Percentiles rank a stretch among this genome's conserved stretches.
These are phyloP conservation scores for Ornithorhynchus anatinus DNA, from an alignment of 2,113 vertebrate species.

Conservation along the genomic window DNA sequence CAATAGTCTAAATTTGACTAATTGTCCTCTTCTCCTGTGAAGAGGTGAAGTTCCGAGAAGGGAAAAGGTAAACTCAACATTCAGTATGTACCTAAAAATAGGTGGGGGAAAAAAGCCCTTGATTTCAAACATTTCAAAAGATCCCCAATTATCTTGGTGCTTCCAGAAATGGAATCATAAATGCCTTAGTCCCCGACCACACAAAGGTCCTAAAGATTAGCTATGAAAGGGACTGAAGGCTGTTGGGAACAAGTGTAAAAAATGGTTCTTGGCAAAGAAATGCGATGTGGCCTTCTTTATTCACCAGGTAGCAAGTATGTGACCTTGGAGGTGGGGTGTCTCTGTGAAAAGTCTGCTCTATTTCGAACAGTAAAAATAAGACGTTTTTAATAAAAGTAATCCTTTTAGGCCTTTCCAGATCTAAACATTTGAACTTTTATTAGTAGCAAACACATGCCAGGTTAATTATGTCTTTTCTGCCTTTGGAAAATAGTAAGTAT, in stretches of 20 bases:
- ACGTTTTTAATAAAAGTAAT: conserved; percentile 61
- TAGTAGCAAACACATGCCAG: conserved; percentile 33
- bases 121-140: conserved; percentile 69
- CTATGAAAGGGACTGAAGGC: conserved; percentile 37
- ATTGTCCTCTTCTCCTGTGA: conserved; percentile 63
- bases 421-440: conserved; percentile 34
- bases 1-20: conserved; percentile 67
- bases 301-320: conserved; percentile 66
- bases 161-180: conserved; percentile 69
- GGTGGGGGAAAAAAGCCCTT: neutral
- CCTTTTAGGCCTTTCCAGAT: conserved; percentile 43
- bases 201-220: conserved; percentile 63
- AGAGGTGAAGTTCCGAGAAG: conserved; percentile 73
- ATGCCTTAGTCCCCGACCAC: conserved; percentile 13
- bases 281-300: conserved; percentile 39
- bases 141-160: conserved; percentile 65
- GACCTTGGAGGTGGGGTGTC: conserved; percentile 27
- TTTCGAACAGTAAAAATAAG: conserved; percentile 54
- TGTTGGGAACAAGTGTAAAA: conserved; percentile 52
- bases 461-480: conserved; percentile 24
- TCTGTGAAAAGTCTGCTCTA: conserved; percentile 45
- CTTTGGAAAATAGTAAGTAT: conserved; percentile 38
- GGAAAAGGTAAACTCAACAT: conserved; percentile 58
- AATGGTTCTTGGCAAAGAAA: conserved; percentile 39
- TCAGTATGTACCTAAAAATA: conserved; percentile 27